Base-by-base conservation (phyloP, 2,888 invertebrate genomes). In the Rhopalosiphum nymphaeae region DNA sequence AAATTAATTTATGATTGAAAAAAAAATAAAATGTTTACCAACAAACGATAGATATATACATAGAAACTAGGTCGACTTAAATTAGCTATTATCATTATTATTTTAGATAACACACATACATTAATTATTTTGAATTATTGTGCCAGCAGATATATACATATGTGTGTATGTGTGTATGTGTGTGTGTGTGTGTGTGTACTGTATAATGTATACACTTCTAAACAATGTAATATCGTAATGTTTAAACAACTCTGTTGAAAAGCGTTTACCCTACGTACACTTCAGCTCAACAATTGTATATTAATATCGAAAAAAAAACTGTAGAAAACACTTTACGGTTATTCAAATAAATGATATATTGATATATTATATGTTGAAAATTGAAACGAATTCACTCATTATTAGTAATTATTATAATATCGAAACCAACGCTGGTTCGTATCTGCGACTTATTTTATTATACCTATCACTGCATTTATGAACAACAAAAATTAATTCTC, bases 61-160 rank as follows among this genome's bases (percentile, higher is more conserved):
- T 90, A 49, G 49, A 42, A 91, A 85, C 21, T 85, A 56, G 91
- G 91, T 56, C 91, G 42, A 85, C 78, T 56, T 29, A n/a, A 91
- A 91, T 91, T 56, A 84, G 49, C n/a, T 26, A 53, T 49, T 53
- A 78, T 89, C 44, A 89, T 90, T 91, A 91, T 53, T 46, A 16
- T 87, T 87, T 49, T n/a, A 87, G 86, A 87, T 87, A 87, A 87
- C 86, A 87, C 7, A 78, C 21, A 36, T 78, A 36, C 78, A 78
- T 21, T 78, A 36, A 78, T 78, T 78, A 78, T 78, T 78, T 36
- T 78, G n/a, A 78, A 78, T 67, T n/a, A 67, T 13, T 78, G 36
- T 78, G 21, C 67, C 78, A 36, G 78, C 36, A 36, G 16, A 36
- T 78, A 36, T 56, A 26, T 10, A 25, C 21, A 25, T 25, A 56